These are phyloP conservation scores for Nibea coibor DNA, from an alignment of 2,113 vertebrate species.

Conservation along the genomic window DNA sequence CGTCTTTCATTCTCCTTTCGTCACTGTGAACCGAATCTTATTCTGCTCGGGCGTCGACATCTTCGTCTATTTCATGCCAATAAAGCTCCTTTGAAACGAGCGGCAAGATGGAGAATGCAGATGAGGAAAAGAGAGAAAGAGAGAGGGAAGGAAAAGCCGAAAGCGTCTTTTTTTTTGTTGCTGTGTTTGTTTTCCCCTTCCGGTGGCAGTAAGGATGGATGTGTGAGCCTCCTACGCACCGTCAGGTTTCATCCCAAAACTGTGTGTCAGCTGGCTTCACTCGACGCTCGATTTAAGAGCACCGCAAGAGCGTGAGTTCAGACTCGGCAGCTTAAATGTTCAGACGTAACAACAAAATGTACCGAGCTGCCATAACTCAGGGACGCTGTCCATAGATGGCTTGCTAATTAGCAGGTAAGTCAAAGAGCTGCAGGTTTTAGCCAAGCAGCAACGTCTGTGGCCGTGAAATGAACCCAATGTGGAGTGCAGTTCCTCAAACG, in stretches of 20 bases:
- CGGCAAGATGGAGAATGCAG: background rate
- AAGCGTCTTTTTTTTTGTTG: background rate
- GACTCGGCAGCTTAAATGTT: background rate
- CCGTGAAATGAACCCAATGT: too few relatives aligned
- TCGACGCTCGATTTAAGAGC: background rate
- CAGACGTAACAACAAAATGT: background rate
- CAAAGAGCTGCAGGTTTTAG: background rate
- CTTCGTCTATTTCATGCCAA: background rate
- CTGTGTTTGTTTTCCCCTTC: slow-evolving; percentile 11
- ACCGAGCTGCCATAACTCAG: background rate
- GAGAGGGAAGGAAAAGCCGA: background rate
- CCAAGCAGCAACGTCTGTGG: too few relatives aligned
- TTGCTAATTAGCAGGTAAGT: too few relatives aligned
- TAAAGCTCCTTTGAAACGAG: background rate
- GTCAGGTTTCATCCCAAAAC: background rate
- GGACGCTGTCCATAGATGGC: too few relatives aligned
- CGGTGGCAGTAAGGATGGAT: background rate
- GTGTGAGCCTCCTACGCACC: slow-evolving; percentile 24
- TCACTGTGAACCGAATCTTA: background rate
- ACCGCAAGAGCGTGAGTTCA: background rate
- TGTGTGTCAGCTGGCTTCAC: background rate
- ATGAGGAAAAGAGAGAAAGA: background rate
- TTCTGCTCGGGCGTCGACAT: background rate
- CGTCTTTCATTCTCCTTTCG: background rate
- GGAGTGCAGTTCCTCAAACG: too few relatives aligned